Conservation (phyloP, 2,888 invertebrate species). For the Cinara cedri region DNA sequence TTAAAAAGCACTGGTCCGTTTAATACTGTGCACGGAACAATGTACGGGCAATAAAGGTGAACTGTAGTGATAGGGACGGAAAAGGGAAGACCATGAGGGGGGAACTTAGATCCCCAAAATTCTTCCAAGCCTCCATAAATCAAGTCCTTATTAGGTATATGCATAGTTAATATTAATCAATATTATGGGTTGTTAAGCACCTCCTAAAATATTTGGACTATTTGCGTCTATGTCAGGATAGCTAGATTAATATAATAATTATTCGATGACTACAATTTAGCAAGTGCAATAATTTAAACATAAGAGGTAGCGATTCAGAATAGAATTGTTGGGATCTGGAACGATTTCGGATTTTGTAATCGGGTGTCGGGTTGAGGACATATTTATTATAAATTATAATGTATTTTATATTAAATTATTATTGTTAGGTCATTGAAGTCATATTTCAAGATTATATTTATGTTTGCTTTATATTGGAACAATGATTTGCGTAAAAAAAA, state of each 20-base stretch:
- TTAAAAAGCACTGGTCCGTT: no score
- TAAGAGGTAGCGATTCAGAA: not conserved
- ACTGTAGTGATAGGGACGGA: no score
- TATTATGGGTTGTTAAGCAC: no score
- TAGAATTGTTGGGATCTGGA: not conserved
- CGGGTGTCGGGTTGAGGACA: not conserved
- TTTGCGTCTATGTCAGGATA: no score
- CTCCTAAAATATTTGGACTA: no score
- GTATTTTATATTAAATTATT: not conserved
- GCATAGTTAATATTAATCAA: no score
- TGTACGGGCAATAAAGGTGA: no score
- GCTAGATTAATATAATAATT: not conserved
- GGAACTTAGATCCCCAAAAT: no score
- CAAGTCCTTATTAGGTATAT: no score
- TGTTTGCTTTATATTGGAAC: slow-evolving; percentile 3
- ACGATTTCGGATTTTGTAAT: slow-evolving; percentile 24
- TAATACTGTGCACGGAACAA: no score
- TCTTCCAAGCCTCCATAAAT: no score
- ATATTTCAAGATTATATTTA: not conserved
- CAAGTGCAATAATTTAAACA: not conserved
- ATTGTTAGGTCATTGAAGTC: not conserved
- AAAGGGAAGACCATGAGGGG: no score
- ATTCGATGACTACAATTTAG: not conserved
- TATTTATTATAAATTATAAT: slow-evolving; percentile 26
- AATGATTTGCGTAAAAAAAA: slow-evolving; percentile 22